A percentile compares a stretch with the other conserved stretches of the same genome.
phyloP scores from a whole-genome alignment of 2,888 invertebrate genomes.

The Leptopilina syphax region DNA sequence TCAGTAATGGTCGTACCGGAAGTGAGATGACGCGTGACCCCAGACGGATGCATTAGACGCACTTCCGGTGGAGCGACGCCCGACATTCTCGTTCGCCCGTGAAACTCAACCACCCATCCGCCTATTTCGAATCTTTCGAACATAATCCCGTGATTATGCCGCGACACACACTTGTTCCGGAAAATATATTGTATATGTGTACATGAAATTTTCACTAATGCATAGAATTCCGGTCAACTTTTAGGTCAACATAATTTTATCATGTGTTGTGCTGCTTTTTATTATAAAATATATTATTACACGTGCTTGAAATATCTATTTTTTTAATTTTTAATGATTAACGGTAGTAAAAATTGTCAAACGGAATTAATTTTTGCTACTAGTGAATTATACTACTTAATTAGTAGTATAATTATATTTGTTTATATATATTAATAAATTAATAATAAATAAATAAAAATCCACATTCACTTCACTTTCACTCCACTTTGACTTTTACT shows the following conservation, averaged over 20 bases:
- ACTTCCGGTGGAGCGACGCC: constrained; percentile 78
- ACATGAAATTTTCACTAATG: constrained; percentile 2
- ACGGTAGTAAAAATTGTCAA: too few species aligned
- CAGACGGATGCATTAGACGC: constrained; percentile 81
- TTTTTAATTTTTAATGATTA: too few species aligned
- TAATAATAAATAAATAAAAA: too few species aligned
- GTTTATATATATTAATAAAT: too few species aligned
- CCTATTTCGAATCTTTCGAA: constrained; percentile 57
- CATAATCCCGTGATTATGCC: constrained; percentile 48
- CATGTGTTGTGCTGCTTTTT: too few species aligned
- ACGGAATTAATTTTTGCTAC: too few species aligned
- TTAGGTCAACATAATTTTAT: not conserved
- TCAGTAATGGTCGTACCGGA: constrained; percentile 74
- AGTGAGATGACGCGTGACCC: constrained; percentile 76
- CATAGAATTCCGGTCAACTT: constrained; percentile 1
- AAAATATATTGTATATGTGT: not conserved
- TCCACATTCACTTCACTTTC: too few species aligned
- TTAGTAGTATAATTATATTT: too few species aligned
- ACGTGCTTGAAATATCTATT: not conserved
- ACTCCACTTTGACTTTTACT: too few species aligned
- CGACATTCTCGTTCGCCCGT: constrained; percentile 58
- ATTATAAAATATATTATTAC: too few species aligned
- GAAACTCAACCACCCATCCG: constrained; percentile 60
- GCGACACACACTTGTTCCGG: constrained; percentile 28
- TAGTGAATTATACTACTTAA: too few species aligned